phyloP scores from a whole-genome alignment of 2,797 vertebrate genomes.

The Champsocephalus gunnari region DNA sequence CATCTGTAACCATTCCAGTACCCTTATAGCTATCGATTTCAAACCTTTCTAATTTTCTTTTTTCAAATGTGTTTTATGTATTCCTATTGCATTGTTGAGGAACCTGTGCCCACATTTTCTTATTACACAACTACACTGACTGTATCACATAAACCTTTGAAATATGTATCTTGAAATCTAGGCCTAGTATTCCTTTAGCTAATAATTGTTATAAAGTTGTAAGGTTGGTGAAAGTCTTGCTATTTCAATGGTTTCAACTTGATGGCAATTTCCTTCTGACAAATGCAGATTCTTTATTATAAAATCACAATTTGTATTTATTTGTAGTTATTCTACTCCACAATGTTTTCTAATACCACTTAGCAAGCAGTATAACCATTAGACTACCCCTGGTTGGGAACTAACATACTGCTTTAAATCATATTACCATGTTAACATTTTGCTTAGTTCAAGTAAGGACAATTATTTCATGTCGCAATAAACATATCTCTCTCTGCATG shows the following conservation, averaged over 20 bases:
- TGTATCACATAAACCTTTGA: too few relatives aligned
- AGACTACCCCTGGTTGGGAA: neutral
- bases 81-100: too few relatives aligned
- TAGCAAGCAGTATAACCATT: neutral
- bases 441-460: slow-evolving; percentile 9
- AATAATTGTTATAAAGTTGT: neutral
- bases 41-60: too few relatives aligned
- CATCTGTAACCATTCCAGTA: too few relatives aligned
- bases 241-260: neutral
- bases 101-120: too few relatives aligned
- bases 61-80: too few relatives aligned
- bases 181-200: neutral
- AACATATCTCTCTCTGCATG: slow-evolving; percentile 3
- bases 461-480: slow-evolving; percentile 1
- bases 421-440: neutral
- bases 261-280: neutral
- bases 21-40: too few relatives aligned
- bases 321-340: neutral
- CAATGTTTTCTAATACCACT: neutral
- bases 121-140: too few relatives aligned
- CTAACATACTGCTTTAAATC: neutral
- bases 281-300: neutral
- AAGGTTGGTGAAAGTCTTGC: neutral
- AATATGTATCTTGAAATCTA: neutral
- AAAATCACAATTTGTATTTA: neutral